Base-by-base conservation (phyloP, 2,113 vertebrate species). In the Neomonachus schauinslandi region DNA sequence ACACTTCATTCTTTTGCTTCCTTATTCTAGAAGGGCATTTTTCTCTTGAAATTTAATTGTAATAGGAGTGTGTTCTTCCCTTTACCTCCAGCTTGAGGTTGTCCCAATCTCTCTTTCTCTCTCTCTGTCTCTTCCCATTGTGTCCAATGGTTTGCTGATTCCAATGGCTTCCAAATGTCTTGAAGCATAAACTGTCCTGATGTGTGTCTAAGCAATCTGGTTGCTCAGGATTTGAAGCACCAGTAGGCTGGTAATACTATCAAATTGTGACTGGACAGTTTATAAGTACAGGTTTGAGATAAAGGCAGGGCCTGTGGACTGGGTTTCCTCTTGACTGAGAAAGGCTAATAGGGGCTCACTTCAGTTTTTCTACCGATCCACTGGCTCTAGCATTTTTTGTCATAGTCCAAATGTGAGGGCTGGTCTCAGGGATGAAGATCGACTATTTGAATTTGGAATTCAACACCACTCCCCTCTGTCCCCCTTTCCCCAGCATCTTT, bases 21-120 rank as follows among this genome's bases (percentile, higher is more conserved):
- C 22, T 97, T 81, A 90, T 90, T 93, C 46, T 81, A 57, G 89
- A 77, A 57, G 19, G 15, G 0, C 6, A 63, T 89, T 95, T 94
- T 82, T 22, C 31, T 85, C 33, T 97, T 65, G 36, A 72, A 59
- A 57, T 96, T 57, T 87, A 91, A 87, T 57, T 31, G 22, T 39
- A 55, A 39, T 53, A 21, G 22, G 2, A 28, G 9, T 57, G 51
- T 89, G 39, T 24, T 65, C 16, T 89, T 16, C 65, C 19, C 16
- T 92, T 31, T 4, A 33, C 7, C 24, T 79, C n/a, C 24, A 80
- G 16, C n/a, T 53, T 39, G 65, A 87, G 49, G 31, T 36, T 71
- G 72, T 2, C 24, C 15, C 31, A 61, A 14, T 84, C 31, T 84
- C 49, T 91, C 24, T 49, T 6, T 59, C 26, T 53, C 8, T 81